These are phyloP conservation scores for Lordiphosa stackelbergi DNA, from an alignment of 1,140 invertebrate genomes.

Conservation along the genomic window DNA sequence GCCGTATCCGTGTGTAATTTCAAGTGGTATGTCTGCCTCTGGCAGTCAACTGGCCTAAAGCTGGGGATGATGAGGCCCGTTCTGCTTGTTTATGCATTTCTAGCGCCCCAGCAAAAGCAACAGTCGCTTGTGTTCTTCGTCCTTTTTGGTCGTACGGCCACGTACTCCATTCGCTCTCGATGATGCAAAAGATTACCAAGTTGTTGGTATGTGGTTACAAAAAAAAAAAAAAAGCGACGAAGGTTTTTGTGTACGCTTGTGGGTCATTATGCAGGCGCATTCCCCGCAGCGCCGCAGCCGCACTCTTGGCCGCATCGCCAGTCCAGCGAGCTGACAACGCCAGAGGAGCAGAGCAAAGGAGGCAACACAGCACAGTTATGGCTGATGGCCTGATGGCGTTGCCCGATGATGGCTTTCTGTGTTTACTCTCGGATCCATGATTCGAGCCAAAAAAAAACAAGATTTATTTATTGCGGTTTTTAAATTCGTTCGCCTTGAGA, in stretches of 20 bases:
- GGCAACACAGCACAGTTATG: slow-evolving; percentile 7
- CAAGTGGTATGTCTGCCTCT: slow-evolving; percentile 27
- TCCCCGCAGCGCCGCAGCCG: slow-evolving; percentile 8
- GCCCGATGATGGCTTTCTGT: slow-evolving; percentile 2
- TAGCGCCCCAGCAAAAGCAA: slow-evolving; percentile 41
- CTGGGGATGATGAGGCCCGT: slow-evolving; percentile 22
- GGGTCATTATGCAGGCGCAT: slow-evolving; percentile 64
- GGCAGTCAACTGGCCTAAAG: slow-evolving; percentile 15
- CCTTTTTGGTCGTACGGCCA: slow-evolving; percentile 24
- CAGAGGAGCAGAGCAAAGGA: not conserved
- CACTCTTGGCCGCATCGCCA: slow-evolving; percentile 19
- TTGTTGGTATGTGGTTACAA: slow-evolving; percentile 55
- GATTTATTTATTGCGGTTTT: slow-evolving; percentile 74
- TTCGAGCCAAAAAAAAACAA: slow-evolving; percentile 45
- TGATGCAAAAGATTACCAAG: slow-evolving; percentile 72
- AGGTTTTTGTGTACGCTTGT: slow-evolving; percentile 51
- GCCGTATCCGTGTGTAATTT: slow-evolving; percentile 29
- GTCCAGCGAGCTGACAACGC: slow-evolving; percentile 32
- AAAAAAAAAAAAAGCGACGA: slow-evolving; percentile 12
- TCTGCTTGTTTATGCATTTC: slow-evolving; percentile 68
- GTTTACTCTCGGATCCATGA: slow-evolving; percentile 33
- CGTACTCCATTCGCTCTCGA: slow-evolving; percentile 66
- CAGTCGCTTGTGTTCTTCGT: slow-evolving; percentile 20
- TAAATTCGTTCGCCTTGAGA: slow-evolving; percentile 27
- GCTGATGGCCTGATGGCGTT: slow-evolving; percentile 2